Evolutionary conservation across 2,113 vertebrate genomes (phyloP).

Genomic region (Arothron firmamentum): DNA sequence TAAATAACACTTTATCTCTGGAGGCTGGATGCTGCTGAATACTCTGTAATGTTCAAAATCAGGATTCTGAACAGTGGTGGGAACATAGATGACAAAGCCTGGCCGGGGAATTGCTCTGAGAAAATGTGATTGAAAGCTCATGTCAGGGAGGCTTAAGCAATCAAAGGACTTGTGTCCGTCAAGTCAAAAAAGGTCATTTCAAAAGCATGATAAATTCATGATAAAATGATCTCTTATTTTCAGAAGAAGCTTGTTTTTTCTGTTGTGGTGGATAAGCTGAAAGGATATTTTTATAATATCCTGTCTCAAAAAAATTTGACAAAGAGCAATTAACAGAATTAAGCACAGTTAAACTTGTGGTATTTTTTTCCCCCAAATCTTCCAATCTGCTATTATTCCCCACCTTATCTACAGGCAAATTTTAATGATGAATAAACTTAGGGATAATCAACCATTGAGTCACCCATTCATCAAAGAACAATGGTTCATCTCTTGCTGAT

Average conservation of each 20-base stretch:
- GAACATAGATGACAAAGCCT: slow-evolving; percentile 62
- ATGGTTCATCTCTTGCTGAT: slow-evolving; percentile 30
- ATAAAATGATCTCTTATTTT: slow-evolving; percentile 14
- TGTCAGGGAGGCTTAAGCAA: slow-evolving; percentile 58
- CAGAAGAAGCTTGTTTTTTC: slow-evolving; percentile 32
- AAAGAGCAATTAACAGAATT: background rate
- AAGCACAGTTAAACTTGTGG: background rate
- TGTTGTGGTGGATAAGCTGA: slow-evolving; percentile 18
- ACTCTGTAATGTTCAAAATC: slow-evolving; percentile 47
- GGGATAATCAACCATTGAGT: slow-evolving; percentile 70
- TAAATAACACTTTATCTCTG: slow-evolving; percentile 30
- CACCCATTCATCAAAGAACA: slow-evolving; percentile 67
- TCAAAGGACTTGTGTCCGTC: slow-evolving; percentile 66
- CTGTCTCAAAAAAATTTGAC: too few species aligned
- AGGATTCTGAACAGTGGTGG: slow-evolving; percentile 57
- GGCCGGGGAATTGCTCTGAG: slow-evolving; percentile 57
- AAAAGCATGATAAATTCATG: slow-evolving; percentile 56
- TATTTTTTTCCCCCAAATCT: slow-evolving; percentile 14
- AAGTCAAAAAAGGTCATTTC: slow-evolving; percentile 47
- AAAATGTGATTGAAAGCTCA: slow-evolving; percentile 64
- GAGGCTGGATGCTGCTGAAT: slow-evolving; percentile 41
- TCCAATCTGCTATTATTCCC: slow-evolving; percentile 41
- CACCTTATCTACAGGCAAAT: slow-evolving; percentile 57
- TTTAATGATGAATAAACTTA: slow-evolving; percentile 68
- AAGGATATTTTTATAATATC: too few species aligned